Conservation (phyloP, 2,888 invertebrate species). For the Stenodera caucasica region DNA sequence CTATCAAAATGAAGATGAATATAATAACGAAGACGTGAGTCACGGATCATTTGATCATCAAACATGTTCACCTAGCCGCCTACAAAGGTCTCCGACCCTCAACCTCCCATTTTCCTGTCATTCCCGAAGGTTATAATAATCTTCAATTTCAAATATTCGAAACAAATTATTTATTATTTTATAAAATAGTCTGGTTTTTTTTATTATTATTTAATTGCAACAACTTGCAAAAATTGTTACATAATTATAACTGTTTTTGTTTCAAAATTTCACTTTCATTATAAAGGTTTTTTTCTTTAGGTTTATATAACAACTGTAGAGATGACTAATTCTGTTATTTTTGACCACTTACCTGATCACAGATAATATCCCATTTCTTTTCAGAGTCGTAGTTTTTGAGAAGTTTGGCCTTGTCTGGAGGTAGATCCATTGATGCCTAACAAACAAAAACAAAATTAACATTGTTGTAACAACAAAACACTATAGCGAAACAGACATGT, state of each 20-base stretch:
- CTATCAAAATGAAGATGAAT: background rate
- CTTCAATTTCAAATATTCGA: no score
- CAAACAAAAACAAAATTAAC: conserved; percentile 48
- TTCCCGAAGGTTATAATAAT: background rate
- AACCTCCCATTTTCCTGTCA: background rate
- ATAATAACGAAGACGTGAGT: background rate
- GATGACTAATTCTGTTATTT: background rate
- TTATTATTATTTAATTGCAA: no score
- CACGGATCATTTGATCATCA: background rate
- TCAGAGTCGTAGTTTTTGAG: conserved; percentile 94
- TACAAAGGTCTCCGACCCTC: conserved; percentile 2
- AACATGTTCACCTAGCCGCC: background rate
- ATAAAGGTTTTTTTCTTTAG: no score
- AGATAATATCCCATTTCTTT: conserved; percentile 99
- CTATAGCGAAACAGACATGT: no score
- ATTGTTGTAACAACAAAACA: no score
- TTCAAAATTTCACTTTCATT: conserved; percentile 11
- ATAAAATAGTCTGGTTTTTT: no score
- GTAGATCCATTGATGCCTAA: conserved; percentile 98
- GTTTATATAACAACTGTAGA: no score
- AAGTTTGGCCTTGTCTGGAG: conserved; percentile 97
- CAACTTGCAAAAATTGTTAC: no score
- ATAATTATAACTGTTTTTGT: no score
- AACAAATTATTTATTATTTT: no score
- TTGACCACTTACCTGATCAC: conserved; percentile 79